Evolutionary conservation across 2,888 invertebrate species (phyloP), one percentile per base, ranked within the genome.

Genomic region (Acrocera orbiculus): DNA sequence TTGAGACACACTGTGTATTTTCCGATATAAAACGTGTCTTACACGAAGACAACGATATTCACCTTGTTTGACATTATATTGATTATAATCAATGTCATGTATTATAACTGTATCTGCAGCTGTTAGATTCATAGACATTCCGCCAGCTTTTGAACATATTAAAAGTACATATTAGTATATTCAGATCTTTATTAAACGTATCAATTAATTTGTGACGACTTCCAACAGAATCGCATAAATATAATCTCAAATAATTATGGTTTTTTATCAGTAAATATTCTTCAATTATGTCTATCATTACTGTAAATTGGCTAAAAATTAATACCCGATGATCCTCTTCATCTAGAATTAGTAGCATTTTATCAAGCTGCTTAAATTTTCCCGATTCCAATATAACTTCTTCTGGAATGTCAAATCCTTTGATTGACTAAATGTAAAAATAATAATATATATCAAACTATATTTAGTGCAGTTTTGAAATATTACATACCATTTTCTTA

Each of bases 21-120:
- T n/a, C n/a, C n/a, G n/a, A n/a, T n/a, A n/a, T n/a, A n/a, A n/a
- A n/a, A n/a, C n/a, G n/a, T 80, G 79, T 0, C 79, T 79, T 70
- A 80, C 72, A 17, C 79, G 63, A 53, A 79, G 79, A 53, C 78
- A 78, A 42, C 79, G 67, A 63, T 96, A 95, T 56, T 95, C 93
- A 0, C 95, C 95, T 62, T 93, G 92, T 58, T 92, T 93, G 58
- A 96, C 95, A 57, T 95, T 95, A 61, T 95, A 93, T 0, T 95
- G 95, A 64, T 96, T 96, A 58, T 89, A 93, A 65, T 96, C 96
- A 32, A 95, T 87, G 53, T 96, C 96, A 57, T 96, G 93, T 43
- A 96, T 79, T 38, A 89, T 79, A 28, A 95, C 95, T 9, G 85
- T 85, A 63, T 95, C 92, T 0, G 96, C 95, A 0, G 87, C 76